Conservation (phyloP, 2,888 invertebrate genomes). For the Apotomis capreana region DNA sequence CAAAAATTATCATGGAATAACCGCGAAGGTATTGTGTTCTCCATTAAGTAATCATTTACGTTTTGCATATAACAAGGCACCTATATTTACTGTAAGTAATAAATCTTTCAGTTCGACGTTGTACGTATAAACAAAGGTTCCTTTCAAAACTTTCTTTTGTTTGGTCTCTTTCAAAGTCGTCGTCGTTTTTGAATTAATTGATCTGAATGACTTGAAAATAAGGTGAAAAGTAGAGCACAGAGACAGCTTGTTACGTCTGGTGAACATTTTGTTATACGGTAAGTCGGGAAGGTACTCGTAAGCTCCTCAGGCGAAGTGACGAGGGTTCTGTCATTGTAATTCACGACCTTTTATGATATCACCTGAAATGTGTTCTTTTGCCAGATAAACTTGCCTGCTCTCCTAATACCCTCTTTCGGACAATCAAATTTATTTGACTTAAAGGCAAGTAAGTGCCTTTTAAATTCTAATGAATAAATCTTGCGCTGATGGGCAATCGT, state of each 20-base stretch:
- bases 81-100: slow-evolving; percentile 17
- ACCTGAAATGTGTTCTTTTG: slow-evolving; percentile 43
- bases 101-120: slow-evolving; percentile 22
- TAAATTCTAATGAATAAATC: slow-evolving; percentile 12
- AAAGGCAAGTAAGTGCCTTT: slow-evolving; percentile 11
- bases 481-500: slow-evolving; percentile 22
- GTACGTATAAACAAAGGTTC: slow-evolving; percentile 24
- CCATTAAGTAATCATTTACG: slow-evolving; percentile 11
- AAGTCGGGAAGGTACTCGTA: slow-evolving; percentile 35
- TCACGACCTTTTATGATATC: slow-evolving; percentile 45
- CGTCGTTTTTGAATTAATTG: slow-evolving; percentile 28
- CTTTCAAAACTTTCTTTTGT: slow-evolving; percentile 36
- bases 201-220: slow-evolving; percentile 23
- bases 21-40: not conserved
- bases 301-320: slow-evolving; percentile 48
- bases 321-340: slow-evolving; percentile 54
- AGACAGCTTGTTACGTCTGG: slow-evolving; percentile 45
- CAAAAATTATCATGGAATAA: not conserved
- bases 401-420: not conserved
- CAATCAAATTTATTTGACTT: not conserved
- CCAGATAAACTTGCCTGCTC: slow-evolving; percentile 29
- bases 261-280: slow-evolving; percentile 47
- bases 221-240: slow-evolving; percentile 31
- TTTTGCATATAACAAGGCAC: slow-evolving; percentile 9
- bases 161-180: slow-evolving; percentile 18